phyloP scores from a whole-genome alignment of 2,113 vertebrate species.

The Haplochromis burtoni region DNA sequence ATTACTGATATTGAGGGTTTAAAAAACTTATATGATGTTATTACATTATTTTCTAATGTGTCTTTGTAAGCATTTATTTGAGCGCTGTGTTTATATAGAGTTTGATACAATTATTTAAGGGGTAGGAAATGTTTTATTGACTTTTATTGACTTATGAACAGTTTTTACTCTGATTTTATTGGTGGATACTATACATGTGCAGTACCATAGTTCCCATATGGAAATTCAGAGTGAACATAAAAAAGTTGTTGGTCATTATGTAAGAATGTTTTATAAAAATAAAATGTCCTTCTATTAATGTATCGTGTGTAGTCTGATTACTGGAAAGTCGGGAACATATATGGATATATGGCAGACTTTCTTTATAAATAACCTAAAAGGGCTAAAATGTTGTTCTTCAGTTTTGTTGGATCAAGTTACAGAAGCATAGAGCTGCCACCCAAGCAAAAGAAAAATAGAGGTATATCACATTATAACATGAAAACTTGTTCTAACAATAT shows the following conservation, averaged over 20 bases:
- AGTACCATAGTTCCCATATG: fast-evolving
- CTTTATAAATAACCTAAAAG: background rate
- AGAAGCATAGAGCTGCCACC: fast-evolving
- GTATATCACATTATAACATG: background rate
- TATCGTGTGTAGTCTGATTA: fast-evolving
- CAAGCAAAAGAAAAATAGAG: fast-evolving
- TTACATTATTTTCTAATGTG: background rate
- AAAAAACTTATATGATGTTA: background rate
- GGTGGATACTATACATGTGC: fast-evolving
- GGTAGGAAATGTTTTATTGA: background rate
- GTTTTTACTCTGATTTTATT: background rate
- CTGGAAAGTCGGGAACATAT: fast-evolving
- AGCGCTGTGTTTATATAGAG: background rate
- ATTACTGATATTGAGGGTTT: background rate
- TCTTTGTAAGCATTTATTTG: background rate
- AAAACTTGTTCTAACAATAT: background rate
- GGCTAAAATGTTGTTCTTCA: background rate
- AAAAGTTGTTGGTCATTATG: background rate
- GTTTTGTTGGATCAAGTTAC: fast-evolving
- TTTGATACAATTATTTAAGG: background rate
- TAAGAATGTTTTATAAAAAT: background rate
- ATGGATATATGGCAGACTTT: background rate
- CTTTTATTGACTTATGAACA: background rate
- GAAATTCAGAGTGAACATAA: fast-evolving
- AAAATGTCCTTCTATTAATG: background rate